phyloP scores from a whole-genome alignment of 2,888 invertebrate species.

The Drosophila pegasa region DNA sequence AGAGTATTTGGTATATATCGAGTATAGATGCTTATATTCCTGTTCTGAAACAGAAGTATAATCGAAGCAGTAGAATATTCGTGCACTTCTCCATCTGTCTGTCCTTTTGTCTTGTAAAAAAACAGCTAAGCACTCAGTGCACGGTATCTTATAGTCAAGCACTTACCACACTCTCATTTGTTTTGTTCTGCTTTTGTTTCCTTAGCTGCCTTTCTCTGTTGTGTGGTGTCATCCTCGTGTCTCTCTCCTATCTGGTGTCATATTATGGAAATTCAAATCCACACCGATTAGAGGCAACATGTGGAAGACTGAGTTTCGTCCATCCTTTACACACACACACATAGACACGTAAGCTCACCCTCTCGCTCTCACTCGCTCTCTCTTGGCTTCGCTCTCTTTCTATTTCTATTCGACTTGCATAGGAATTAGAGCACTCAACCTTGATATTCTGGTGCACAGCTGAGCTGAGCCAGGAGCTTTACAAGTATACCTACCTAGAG shows the following conservation, averaged over 20 bases:
- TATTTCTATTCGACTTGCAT: constrained; percentile 21
- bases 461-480: constrained; percentile 27
- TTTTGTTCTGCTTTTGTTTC: constrained; percentile 8
- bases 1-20: too few species aligned
- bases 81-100: too few species aligned
- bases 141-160: not conserved
- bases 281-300: constrained; percentile 75
- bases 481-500: not conserved
- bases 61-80: too few species aligned
- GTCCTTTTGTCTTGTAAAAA: too few species aligned
- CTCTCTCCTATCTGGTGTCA: constrained; percentile 56
- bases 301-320: constrained; percentile 60
- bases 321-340: not conserved
- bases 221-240: constrained; percentile 22
- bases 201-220: not conserved
- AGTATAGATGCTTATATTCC: too few species aligned
- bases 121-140: not conserved
- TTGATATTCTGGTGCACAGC: constrained; percentile 26
- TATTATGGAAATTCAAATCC: constrained; percentile 80
- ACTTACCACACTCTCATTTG: too few species aligned
- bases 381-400: not conserved
- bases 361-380: not conserved
- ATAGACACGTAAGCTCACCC: too few species aligned
- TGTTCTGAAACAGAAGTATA: too few species aligned
- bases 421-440: constrained; percentile 53